Base-by-base conservation (phyloP, 2,113 vertebrate genomes). In the Hemichromis elongatus region DNA sequence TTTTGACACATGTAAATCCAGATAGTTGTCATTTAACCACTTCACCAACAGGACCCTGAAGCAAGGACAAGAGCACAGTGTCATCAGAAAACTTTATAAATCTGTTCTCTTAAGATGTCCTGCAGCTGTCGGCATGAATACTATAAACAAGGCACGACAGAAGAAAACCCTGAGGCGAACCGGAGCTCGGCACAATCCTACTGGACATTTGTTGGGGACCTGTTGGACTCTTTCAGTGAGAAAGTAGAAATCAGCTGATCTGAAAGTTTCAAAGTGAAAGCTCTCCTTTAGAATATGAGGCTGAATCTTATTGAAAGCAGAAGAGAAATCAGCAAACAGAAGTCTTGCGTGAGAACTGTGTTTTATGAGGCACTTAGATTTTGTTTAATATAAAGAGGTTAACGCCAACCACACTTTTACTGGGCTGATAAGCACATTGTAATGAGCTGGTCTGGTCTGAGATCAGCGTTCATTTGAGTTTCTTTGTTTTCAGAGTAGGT, bases 371-470 rank as follows among this genome's bases (percentile, higher is more conserved):
- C 35, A 30, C 30, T 61, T 7, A 0, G 30, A 61, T 30, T 61
- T 14, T 61, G 9, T 61, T n/a, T 61, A 61, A 61, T 19, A 61
- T 61, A 35, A 61, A 61, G 57, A 63, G 59, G 30, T 63, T 63
- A 2, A 0, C 0, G 2, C 12, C 30, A 12, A 35, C 57, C 30
- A 35, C 10, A 35, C 18, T 12, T 63, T 0, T 0, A 63, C 9
- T 63, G 35, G 18, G 59, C 59, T 63, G 0, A 1, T 35, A 63
- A 63, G 7, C 30, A 55, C 24, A 26, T 26, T 13, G 54, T 11
- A 63, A 63, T 63, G 10, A 33, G n/a, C 9, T 35, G 3, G 59
- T 30, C 26, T 57, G 8, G 14, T 7, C 59, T 63, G 18, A 63
- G 8, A 35, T 61, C 30, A 35, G 59, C 59, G 10, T 63, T n/a